A percentile compares a stretch with the other conserved stretches of the same genome.
These are phyloP conservation scores for Ciona savignyi DNA, from an alignment of 23 tunicate genomes.

Conservation along the genomic window DNA sequence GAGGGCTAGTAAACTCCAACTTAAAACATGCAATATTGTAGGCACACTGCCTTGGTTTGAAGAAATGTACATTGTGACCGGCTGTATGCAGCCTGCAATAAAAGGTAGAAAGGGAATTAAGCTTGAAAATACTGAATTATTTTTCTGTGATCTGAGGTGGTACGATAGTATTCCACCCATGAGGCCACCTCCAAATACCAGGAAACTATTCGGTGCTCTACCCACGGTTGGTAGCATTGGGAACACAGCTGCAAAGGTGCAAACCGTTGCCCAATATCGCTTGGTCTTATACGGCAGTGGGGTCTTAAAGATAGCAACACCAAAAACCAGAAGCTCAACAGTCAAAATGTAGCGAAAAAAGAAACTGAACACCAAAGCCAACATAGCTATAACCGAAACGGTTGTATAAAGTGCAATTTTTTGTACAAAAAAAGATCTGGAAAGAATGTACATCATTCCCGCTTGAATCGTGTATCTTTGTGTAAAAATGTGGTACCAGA, in stretches of 20 bases:
- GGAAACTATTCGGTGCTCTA: constrained; percentile 38
- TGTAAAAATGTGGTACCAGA: constrained; percentile 41
- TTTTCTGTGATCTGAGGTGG: neutral
- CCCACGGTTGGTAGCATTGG: constrained; percentile 80
- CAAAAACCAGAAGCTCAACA: constrained; percentile 35
- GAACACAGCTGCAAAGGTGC: constrained; percentile 33
- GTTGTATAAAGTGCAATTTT: constrained; percentile 9
- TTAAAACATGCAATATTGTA: constrained; percentile 30
- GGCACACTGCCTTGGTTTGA: constrained; percentile 28
- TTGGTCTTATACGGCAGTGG: neutral
- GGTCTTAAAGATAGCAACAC: neutral
- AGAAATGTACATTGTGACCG: constrained; percentile 25
- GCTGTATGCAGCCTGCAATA: constrained; percentile 21
- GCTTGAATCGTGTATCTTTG: constrained; percentile 16
- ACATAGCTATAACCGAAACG: constrained; percentile 31
- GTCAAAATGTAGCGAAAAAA: constrained; percentile 47
- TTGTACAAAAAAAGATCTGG: constrained; percentile 9
- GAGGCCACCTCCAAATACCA: constrained; percentile 56
- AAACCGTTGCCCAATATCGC: constrained; percentile 18
- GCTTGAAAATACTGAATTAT: neutral
- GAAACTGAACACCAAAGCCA: constrained; percentile 51
- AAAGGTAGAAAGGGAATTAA: constrained; percentile 32
- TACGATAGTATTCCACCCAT: constrained; percentile 13
- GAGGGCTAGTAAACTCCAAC: constrained; percentile 38
- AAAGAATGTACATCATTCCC: neutral